Evolutionary conservation across 30 jellyfish, hydroid and myxozoan species (phyloP).

Genomic region (Mastigias papua): DNA sequence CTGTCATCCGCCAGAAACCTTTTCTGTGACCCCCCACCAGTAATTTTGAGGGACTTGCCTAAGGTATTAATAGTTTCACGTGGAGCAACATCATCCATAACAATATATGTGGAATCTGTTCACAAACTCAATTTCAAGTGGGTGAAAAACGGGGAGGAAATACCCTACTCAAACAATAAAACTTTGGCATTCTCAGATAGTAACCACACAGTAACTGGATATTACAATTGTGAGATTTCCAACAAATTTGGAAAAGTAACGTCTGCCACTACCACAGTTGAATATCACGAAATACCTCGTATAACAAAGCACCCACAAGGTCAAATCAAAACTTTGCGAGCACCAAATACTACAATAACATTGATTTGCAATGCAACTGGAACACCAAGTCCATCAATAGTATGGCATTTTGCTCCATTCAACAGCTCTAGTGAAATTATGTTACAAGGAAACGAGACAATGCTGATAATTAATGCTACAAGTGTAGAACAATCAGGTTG

Average conservation of each 20-base stretch:
- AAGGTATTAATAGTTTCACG: not conserved
- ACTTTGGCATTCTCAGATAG: not conserved
- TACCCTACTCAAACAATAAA: not conserved
- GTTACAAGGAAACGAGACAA: slow-evolving; percentile 23
- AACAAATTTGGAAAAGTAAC: slow-evolving; percentile 66
- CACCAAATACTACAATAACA: slow-evolving; percentile 30
- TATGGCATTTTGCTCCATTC: slow-evolving; percentile 54
- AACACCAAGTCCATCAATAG: slow-evolving; percentile 29
- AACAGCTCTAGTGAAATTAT: not conserved
- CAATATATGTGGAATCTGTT: slow-evolving; percentile 7
- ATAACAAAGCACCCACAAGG: slow-evolving; percentile 60
- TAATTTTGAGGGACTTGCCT: slow-evolving; percentile 41
- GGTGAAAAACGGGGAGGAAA: slow-evolving; percentile 44
- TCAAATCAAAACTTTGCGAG: slow-evolving; percentile 4
- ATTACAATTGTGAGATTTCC: slow-evolving; percentile 50
- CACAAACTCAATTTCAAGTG: slow-evolving; percentile 54
- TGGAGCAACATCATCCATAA: not conserved
- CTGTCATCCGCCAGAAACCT: slow-evolving; percentile 20
- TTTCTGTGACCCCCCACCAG: slow-evolving; percentile 62
- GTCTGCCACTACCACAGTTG: slow-evolving; percentile 25
- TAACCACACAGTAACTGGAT: slow-evolving; percentile 14
- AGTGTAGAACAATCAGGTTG: slow-evolving; percentile 66
- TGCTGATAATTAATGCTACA: slow-evolving; percentile 24
- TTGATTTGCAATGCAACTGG: slow-evolving; percentile 70
- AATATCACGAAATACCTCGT: slow-evolving; percentile 28